phyloP scores from a whole-genome alignment of 1,140 invertebrate genomes.

The Andricus grossulariae region DNA sequence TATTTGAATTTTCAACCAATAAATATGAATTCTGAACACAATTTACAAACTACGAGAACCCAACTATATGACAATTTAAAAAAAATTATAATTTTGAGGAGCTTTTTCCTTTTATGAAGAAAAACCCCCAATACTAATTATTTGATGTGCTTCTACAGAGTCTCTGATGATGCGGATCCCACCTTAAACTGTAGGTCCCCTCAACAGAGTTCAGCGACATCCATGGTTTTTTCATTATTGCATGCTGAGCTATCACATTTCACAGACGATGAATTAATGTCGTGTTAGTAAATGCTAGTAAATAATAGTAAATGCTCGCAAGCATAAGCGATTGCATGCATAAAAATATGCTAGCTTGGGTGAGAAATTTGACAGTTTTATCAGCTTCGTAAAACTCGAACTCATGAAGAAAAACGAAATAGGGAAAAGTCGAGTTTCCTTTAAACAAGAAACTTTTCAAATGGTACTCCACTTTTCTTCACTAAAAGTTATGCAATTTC shows the following conservation, averaged over 20 bases:
- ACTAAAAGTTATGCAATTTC: slow-evolving; percentile 3
- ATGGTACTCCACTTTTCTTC: not conserved
- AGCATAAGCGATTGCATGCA: slow-evolving; percentile 21
- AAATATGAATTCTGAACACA: no score
- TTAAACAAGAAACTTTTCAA: slow-evolving; percentile 33
- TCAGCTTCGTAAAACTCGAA: not conserved
- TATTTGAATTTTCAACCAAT: no score
- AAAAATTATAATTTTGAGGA: no score
- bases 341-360: not conserved
- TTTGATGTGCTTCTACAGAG: no score
- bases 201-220: no score
- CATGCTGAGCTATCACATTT: slow-evolving; percentile 38
- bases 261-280: slow-evolving; percentile 63
- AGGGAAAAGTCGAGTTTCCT: not conserved
- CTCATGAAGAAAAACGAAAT: not conserved
- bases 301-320: slow-evolving; percentile 57
- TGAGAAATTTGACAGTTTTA: not conserved
- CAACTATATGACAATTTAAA: no score
- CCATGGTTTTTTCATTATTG: not conserved
- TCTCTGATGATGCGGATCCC: no score
- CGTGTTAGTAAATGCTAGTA: slow-evolving; percentile 66
- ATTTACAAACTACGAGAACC: no score
- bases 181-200: no score
- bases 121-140: no score
- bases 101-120: no score